phyloP scores from a whole-genome alignment of 2,113 vertebrate species.

The Ciconia maguari region DNA sequence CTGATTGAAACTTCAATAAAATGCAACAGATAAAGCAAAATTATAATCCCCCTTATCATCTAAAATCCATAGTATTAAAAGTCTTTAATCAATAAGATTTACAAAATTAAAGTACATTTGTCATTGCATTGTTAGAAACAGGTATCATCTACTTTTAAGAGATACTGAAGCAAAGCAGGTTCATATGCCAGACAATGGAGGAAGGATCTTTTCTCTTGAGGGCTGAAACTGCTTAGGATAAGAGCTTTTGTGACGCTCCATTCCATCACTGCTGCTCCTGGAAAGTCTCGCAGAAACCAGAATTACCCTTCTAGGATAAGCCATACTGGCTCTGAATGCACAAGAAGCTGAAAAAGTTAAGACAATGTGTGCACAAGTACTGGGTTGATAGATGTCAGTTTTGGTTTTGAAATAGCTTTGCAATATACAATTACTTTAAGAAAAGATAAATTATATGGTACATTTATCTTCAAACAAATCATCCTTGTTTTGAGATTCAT shows the following conservation, averaged over 20 bases:
- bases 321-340: background rate
- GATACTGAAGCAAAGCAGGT: background rate
- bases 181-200: background rate
- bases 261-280: background rate
- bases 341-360: background rate
- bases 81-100: background rate
- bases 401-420: background rate
- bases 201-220: background rate
- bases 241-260: background rate
- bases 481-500: background rate
- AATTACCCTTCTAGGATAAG: background rate
- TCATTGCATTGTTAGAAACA: background rate
- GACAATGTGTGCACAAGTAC: background rate
- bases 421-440: background rate
- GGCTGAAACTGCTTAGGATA: constrained; percentile 5
- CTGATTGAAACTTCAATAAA: constrained; percentile 17
- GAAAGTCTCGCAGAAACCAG: background rate
- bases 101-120: background rate
- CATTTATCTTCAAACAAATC: background rate
- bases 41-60: background rate
- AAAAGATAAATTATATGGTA: background rate
- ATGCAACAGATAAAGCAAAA: constrained; percentile 27
- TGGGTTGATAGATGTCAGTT: background rate
- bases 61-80: background rate
- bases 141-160: background rate